Percentiles rank a stretch among this genome's conserved stretches.
Evolutionary conservation across 2,888 invertebrate species (phyloP).

Genomic region (Andricus curvator): DNA sequence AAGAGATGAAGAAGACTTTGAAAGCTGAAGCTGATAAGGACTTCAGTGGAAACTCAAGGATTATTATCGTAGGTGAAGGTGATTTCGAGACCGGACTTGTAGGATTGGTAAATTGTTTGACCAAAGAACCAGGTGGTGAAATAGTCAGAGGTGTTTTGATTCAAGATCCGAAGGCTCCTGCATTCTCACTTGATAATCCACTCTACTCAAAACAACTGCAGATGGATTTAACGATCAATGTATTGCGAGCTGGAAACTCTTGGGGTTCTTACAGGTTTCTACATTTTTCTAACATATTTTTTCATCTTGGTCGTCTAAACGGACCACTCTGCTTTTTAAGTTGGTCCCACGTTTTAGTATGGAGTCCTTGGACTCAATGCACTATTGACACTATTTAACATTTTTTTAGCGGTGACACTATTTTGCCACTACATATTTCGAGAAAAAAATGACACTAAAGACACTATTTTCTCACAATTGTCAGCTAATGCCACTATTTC

Average conservation of each 20-base stretch:
- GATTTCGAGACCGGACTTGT: constrained; percentile 86
- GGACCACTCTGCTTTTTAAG: too few relatives aligned
- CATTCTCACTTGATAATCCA: constrained; percentile 83
- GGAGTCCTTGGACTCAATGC: too few relatives aligned
- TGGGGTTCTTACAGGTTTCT: constrained; percentile 86
- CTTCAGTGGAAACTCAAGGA: constrained; percentile 78
- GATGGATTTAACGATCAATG: constrained; percentile 89
- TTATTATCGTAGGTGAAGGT: constrained; percentile 85
- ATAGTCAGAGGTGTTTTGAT: constrained; percentile 83
- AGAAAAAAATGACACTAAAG: too few relatives aligned
- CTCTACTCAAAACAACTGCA: constrained; percentile 84
- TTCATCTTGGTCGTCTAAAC: not conserved
- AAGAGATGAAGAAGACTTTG: constrained; percentile 69
- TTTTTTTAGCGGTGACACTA: too few relatives aligned
- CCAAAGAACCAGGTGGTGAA: constrained; percentile 86
- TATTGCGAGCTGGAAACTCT: constrained; percentile 79
- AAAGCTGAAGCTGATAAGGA: constrained; percentile 76
- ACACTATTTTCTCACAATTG: too few relatives aligned
- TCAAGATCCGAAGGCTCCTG: constrained; percentile 81
- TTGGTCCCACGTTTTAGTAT: too few relatives aligned
- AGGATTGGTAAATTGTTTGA: constrained; percentile 93
- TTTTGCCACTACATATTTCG: too few relatives aligned
- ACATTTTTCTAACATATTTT: not conserved
- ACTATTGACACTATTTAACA: too few relatives aligned
- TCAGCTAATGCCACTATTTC: too few relatives aligned